These are phyloP conservation scores for Apis laboriosa DNA, from an alignment of 1,140 invertebrate species.

Conservation along the genomic window DNA sequence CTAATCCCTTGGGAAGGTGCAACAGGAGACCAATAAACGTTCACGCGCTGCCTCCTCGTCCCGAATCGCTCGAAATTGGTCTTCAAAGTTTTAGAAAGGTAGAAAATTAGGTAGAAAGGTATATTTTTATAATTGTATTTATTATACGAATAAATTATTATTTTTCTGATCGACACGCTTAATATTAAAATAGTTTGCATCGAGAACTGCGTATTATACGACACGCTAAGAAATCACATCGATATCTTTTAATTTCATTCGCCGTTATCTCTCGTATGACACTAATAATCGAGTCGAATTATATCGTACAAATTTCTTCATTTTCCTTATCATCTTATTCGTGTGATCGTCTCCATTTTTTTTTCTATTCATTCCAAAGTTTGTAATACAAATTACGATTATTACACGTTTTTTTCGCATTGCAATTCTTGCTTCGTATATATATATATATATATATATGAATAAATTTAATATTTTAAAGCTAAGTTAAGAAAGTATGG, in stretches of 20 bases:
- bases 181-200: slow-evolving; percentile 8
- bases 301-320: too few species aligned
- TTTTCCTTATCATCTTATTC: neutral
- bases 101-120: too few species aligned
- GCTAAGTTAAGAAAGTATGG: too few species aligned
- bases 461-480: too few species aligned
- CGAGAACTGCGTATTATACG: neutral
- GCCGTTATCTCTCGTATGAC: neutral
- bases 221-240: neutral
- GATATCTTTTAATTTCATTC: slow-evolving; percentile 5
- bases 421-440: too few species aligned
- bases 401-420: neutral
- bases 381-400: neutral
- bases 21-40: slow-evolving; percentile 25
- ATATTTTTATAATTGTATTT: too few species aligned
- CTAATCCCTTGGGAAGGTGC: slow-evolving; percentile 23
- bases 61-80: neutral
- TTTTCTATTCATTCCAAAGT: neutral
- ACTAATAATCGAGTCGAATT: neutral
- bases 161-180: neutral
- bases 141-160: too few species aligned
- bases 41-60: neutral
- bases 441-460: too few species aligned
- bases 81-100: neutral
- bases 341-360: neutral